These are phyloP conservation scores for Eupsilia transversa DNA, from an alignment of 2,888 invertebrate species.

Conservation along the genomic window DNA sequence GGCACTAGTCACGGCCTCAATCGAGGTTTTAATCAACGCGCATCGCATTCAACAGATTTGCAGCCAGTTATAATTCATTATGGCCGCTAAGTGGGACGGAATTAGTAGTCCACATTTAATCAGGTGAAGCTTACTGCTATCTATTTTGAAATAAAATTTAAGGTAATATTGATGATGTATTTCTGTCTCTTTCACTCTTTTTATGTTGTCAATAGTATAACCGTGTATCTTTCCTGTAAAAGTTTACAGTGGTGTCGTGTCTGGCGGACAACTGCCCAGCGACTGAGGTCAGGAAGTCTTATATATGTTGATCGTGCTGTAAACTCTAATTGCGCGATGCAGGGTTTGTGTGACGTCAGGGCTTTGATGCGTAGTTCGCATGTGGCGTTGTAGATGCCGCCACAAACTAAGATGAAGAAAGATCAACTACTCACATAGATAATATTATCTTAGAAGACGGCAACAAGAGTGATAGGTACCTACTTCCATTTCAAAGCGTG, in stretches of 20 bases:
- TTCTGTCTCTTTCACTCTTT: neutral
- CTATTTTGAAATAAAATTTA: conserved; percentile 33
- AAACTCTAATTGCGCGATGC: too few species aligned
- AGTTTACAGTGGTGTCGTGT: too few species aligned
- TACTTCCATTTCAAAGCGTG: neutral
- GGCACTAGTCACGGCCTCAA: conserved; percentile 33
- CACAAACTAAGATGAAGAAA: neutral
- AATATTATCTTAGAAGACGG: neutral
- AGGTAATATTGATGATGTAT: neutral
- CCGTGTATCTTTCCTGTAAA: too few species aligned
- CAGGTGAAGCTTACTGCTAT: conserved; percentile 32
- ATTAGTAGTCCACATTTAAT: conserved; percentile 61
- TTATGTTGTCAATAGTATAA: too few species aligned
- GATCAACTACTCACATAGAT: neutral
- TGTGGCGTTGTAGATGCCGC: too few species aligned
- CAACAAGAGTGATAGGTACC: neutral
- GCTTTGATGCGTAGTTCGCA: too few species aligned
- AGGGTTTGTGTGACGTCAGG: too few species aligned
- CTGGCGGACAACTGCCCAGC: too few species aligned
- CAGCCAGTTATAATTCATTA: conserved; percentile 55
- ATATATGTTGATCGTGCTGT: too few species aligned
- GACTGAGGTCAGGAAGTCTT: too few species aligned
- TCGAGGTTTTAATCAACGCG: conserved; percentile 60
- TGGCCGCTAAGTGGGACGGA: conserved; percentile 39
- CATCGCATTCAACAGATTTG: conserved; percentile 63